Conservation (phyloP, 2,888 invertebrate genomes). For the Agonopterix heracliana region DNA sequence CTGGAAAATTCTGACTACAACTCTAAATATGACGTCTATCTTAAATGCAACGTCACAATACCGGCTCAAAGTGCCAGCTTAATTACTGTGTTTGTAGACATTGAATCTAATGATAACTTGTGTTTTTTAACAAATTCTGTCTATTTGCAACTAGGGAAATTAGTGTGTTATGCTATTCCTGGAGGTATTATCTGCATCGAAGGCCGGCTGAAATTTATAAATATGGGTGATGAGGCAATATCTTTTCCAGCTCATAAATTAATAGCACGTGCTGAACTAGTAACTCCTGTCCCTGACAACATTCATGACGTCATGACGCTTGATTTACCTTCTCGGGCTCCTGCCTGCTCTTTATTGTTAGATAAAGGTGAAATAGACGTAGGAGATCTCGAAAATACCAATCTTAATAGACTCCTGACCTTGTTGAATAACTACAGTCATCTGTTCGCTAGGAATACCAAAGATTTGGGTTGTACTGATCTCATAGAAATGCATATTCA, state of each 20-base stretch:
- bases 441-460: conserved; percentile 4
- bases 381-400: not conserved
- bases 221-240: not conserved
- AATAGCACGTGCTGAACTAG: not conserved
- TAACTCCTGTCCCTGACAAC: not conserved
- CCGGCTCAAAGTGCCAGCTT: no score
- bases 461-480: conserved; percentile 7
- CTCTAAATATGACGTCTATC: not conserved
- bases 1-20: not conserved
- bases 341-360: not conserved
- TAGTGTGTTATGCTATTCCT: not conserved
- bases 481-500: conserved; percentile 6
- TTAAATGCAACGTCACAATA: not conserved
- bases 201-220: not conserved
- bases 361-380: not conserved
- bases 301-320: no score
- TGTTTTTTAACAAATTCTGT: not conserved
- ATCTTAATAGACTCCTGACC: not conserved
- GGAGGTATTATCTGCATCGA: not conserved
- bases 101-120: not conserved
- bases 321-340: no score
- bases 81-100: not conserved
- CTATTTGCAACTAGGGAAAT: not conserved
- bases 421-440: conserved; percentile 2
- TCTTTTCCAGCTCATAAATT: not conserved